Base-by-base conservation (phyloP, 2,888 invertebrate species). In the Nowickia ferox region DNA sequence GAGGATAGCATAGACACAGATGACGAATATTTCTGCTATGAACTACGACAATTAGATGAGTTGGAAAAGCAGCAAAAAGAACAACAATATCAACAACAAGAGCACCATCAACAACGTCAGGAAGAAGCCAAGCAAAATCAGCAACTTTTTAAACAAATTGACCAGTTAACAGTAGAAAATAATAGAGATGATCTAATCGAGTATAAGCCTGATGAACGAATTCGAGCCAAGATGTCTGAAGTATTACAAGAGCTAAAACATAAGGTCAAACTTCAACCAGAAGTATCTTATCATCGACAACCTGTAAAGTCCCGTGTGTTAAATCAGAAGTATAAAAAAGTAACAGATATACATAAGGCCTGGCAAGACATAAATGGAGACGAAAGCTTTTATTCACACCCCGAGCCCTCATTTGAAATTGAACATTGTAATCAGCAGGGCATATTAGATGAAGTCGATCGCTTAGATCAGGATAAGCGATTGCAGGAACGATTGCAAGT, bases 1-100 rank as follows among this genome's bases (percentile, higher is more conserved):
- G 98, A 98, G 93, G 97, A 97, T 89, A 97, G 97, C 89, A 97
- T 98, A 80, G 98, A 98, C 91, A 97, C 97, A 40, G 98, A 98
- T 93, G 98, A 98, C 90, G 97, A 98, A 92, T 98, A 97, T 96
- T 98, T 97, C 90, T 97, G 97, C 89, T 97, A 98, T 91, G 97
- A 98, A 91, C 92, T 97, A 80, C 94, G 97, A 77, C 97, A 97
- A 92, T 93, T 98, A 48, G 97, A 98, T 92, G 97, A 97, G 92
- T 94, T 97, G 93, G 97, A 97, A 92, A 94, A 96, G 87, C 96
- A 87, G 15, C 65, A 87, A 30, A 72, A 71, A 46, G 51, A 63
- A n/a, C 19, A 87, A 22, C 55, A 87, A 17, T 44, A 63, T 19
- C 44, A 19, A 5, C n/a, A 76, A 10, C 48, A 57, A 38, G 17